Evolutionary conservation across 2,797 vertebrate genomes (phyloP), one percentile per base, ranked within the genome.

Genomic region (Stomatorhinus walkeri): DNA sequence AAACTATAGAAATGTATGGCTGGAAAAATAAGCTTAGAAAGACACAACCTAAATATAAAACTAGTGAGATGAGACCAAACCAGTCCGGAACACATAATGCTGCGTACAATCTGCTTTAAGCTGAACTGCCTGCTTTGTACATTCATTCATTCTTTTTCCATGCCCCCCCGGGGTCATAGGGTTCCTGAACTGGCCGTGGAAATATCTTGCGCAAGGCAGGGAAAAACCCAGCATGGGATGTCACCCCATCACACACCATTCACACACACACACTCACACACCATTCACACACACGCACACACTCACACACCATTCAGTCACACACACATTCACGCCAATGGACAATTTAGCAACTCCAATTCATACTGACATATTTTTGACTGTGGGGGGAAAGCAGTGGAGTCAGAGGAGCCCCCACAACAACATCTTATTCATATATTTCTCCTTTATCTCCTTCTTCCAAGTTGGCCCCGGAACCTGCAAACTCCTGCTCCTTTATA

Each of bases 61-160:
- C 81, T n/a, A 28, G 16, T 48, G 81, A n/a, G n/a, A 85, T 79
- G 72, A 79, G 72, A 40, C 72, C 72, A 79, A 43, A 43, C 1
- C 72, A 79, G 72, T 43, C 36, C 3, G 0, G 16, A 79, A 43
- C 43, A 49, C 43, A 84, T 24, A 46, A 46, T 84, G 43, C 48
- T 28, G 81, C 81, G 51, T 84, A 28, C 9, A 84, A 28, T 79
- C 46, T 84, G 48, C 81, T 84, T 84, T 84, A 43, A 84, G n/a
- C 9, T 84, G 19, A 84, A 84, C 9, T 22, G 43, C 46, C 46
- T 22, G 19, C 81, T 51, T 84, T 84, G 46, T 49, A 32, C 61
- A 32, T 68, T 68, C 61, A 68, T 68, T 32, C 61, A 72, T 72
- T 16, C 64, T 12, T 36, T 36, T 72, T 72, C 28, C 64, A 36